Conservation (phyloP, 2,888 invertebrate genomes). For the Andrena bicolor region DNA sequence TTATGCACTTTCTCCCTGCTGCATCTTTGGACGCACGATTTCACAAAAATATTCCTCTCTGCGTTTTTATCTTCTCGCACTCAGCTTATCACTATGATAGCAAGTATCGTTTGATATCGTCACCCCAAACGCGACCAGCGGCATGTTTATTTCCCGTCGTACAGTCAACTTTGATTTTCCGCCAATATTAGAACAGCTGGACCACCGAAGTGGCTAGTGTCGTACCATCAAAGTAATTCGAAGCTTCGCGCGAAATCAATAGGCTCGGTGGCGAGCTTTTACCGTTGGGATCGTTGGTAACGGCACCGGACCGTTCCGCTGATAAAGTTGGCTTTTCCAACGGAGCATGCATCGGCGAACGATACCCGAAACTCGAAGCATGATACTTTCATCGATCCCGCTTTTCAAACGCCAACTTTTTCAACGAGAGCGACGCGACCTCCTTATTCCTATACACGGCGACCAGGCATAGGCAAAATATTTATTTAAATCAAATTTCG, state of each 20-base stretch:
- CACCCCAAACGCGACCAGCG: neutral
- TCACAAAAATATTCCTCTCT: constrained; percentile 52
- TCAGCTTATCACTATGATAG: constrained; percentile 20
- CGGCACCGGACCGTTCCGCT: neutral
- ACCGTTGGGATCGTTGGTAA: neutral
- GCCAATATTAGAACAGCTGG: constrained; percentile 3
- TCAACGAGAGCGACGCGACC: too few species aligned
- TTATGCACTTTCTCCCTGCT: constrained; percentile 16
- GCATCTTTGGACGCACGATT: constrained; percentile 8
- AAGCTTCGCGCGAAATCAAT: neutral
- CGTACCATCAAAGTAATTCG: constrained; percentile 7
- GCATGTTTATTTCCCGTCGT: neutral
- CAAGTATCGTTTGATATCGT: neutral
- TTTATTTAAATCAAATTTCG: too few species aligned
- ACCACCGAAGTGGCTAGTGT: neutral
- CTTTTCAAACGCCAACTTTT: neutral
- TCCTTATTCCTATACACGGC: too few species aligned
- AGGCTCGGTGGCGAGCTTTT: neutral
- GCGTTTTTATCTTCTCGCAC: neutral
- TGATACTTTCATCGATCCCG: neutral
- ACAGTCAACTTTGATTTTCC: constrained; percentile 1
- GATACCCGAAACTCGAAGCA: neutral
- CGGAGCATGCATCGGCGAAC: constrained; percentile 10
- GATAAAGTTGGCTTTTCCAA: constrained; percentile 18
- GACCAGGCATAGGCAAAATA: too few species aligned